Conservation (phyloP, 2,888 invertebrate genomes). For the Troides aeacus region DNA sequence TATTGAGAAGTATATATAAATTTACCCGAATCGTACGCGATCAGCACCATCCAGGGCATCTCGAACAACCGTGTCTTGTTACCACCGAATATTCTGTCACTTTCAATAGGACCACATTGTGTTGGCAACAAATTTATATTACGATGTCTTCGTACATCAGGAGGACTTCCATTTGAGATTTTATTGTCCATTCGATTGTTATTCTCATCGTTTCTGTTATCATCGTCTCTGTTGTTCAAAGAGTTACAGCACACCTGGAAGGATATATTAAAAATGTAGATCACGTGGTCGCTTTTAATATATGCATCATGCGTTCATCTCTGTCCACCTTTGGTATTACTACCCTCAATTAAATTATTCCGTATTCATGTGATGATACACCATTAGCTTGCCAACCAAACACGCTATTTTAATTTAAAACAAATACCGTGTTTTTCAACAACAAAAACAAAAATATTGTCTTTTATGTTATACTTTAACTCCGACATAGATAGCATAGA, state of each 20-base stretch:
- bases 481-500: too few species aligned
- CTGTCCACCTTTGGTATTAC: background rate
- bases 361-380: background rate
- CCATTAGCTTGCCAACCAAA: background rate
- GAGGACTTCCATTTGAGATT: constrained; percentile 33
- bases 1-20: background rate
- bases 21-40: constrained; percentile 79
- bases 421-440: too few species aligned
- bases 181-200: constrained; percentile 31
- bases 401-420: too few species aligned
- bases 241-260: constrained; percentile 51
- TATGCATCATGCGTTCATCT: background rate
- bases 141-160: constrained; percentile 48
- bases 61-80: constrained; percentile 81
- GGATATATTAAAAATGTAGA: background rate
- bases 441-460: too few species aligned
- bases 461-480: too few species aligned
- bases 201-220: constrained; percentile 26
- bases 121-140: constrained; percentile 55
- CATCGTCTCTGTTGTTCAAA: constrained; percentile 1
- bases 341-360: background rate
- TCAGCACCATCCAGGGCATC: constrained; percentile 88
- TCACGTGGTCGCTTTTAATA: background rate
- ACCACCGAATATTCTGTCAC: constrained; percentile 81
- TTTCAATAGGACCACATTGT: constrained; percentile 79